These are phyloP conservation scores for Seriola aureovittata DNA, from an alignment of 2,113 vertebrate species.

Conservation along the genomic window DNA sequence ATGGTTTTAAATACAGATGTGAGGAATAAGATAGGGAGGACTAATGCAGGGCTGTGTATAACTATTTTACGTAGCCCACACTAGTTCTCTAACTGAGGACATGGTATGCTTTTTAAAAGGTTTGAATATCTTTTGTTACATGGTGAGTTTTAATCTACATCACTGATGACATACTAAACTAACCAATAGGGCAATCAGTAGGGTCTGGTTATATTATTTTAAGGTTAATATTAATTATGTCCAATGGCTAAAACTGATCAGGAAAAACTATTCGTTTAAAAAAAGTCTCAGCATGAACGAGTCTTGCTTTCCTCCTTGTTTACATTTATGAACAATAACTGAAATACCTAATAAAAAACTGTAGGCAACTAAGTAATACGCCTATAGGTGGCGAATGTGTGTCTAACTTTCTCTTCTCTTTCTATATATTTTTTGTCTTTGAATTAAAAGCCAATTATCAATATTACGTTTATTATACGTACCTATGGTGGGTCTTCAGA, in stretches of 20 bases:
- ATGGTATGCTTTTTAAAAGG: not conserved
- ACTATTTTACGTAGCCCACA: not conserved
- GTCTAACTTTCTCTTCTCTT: not conserved
- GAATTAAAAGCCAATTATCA: not conserved
- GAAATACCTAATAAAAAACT: not conserved
- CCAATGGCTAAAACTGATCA: not conserved
- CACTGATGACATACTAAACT: not conserved
- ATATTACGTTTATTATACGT: not conserved
- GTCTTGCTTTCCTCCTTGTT: not conserved
- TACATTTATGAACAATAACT: not conserved
- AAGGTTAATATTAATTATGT: not conserved
- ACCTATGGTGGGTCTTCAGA: too few species aligned
- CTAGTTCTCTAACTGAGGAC: not conserved
- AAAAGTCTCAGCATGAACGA: not conserved
- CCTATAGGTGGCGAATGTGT: not conserved
- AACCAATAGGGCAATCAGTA: not conserved
- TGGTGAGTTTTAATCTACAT: not conserved
- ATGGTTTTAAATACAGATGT: not conserved
- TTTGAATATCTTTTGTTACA: not conserved
- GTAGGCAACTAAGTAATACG: not conserved
- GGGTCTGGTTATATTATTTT: too few species aligned
- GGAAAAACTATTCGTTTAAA: not conserved
- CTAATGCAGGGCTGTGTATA: not conserved
- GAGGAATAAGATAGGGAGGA: not conserved
- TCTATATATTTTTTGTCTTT: not conserved